Evolutionary conservation across 1,140 invertebrate species (phyloP), one percentile per base, ranked within the genome.

Genomic region (Diorhabda sublineata): DNA sequence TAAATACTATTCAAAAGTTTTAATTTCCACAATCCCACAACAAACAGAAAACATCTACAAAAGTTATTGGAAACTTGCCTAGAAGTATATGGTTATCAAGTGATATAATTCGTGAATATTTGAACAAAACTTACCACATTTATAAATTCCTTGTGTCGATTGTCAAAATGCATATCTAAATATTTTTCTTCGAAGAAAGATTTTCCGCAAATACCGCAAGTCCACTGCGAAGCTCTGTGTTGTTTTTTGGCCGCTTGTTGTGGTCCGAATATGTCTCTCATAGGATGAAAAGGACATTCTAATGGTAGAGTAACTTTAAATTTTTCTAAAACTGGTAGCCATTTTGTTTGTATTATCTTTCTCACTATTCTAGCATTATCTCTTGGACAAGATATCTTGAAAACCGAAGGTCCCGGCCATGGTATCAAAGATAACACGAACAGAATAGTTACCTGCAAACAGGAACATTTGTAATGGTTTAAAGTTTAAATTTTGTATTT

Each of bases 161-260:
- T 91, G 83, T 95, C 93, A 85, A 97, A 95, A 81, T 98, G 95
- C 68, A 87, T 85, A 80, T 96, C 95, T 70, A 98, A 84, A 81
- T 91, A 91, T 80, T 90, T 88, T 80, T 97, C 94, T 76, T 93
- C 90, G 80, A 92, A 91, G 81, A 98, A 97, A 45, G 91, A 92
- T 83, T 97, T 95, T 65, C 95, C 95, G 83, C 96, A 97, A 68
- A 94, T 88, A 52, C 91, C 89, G 80, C 96, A 98, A 2, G 90
- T 92, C 94, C 94, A 97, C 79, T 93, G 92, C 6, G 91, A 93
- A 2, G 91, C 88, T 66, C 92, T 85, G 82, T 92, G 89, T 76
- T 93, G 90, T 71, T 90, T 85, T 83, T 95, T 93, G 72, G 92
- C 87, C 44, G 87, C 84, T 81, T 96, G 92, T 76, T 96, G 92